Base-by-base conservation (phyloP, 2,113 vertebrate genomes). In the Ophiodon elongatus region DNA sequence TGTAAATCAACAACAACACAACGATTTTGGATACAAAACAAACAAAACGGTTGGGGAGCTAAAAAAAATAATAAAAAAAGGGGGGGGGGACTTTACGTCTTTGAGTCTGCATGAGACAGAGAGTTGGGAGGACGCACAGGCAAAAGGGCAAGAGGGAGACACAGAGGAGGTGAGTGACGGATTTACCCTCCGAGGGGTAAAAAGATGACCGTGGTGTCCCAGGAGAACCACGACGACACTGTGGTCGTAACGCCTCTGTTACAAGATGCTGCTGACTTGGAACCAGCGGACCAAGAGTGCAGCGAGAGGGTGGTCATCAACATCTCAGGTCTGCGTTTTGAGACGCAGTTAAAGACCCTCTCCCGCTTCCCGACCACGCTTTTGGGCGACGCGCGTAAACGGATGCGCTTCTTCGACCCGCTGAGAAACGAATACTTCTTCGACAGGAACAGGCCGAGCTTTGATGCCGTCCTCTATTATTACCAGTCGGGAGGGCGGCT, bases 381-480 rank as follows among this genome's bases (percentile, higher is more conserved):
- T 37, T 88, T 99, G 41, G 98, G 98, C 0, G 96, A 98, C 89
- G 97, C 97, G 0, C 91, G 95, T 63, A 97, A 97, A 91, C 93
- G 98, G 64, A 97, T 97, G 84, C 97, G 97, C 31, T 99, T 97
- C 91, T 99, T 97, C 64, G 98, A 99, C 87, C 97, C 97, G 0
- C 92, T 97, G 76, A 94, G 97, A 69, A 98, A 99, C 17, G 98
- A 98, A 78, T 99, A 98, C 91, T 99, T 99, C 92, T 99, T 99
- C 64, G 98, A 99, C 92, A 95, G 98, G 67, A 98, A 98, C 93
- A 95, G 97, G 41, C 96, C 97, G 56, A 97, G 97, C 94, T 99
- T 99, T 73, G 98, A 99, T 21, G 97, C 96, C 65, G 97, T 99
- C 85, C 96, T 99, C 8, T 97, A 99, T 81, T 99, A 97, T 62